These are phyloP conservation scores for Callaeas wilsoni DNA, from an alignment of 2,113 vertebrate genomes.

Conservation along the genomic window DNA sequence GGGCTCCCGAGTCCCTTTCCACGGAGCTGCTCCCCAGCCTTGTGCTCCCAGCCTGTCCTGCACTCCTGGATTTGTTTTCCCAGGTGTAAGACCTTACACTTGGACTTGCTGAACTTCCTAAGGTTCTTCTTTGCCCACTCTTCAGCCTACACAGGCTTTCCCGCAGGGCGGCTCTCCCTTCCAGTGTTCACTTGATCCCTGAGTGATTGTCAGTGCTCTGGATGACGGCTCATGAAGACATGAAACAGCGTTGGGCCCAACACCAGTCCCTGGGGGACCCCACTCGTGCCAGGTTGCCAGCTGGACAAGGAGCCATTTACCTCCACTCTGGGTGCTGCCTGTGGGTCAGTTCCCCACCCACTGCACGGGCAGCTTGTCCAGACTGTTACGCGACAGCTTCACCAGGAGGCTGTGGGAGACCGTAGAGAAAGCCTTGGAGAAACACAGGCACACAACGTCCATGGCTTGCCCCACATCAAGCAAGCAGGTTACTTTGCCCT, in stretches of 20 bases:
- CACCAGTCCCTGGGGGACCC: neutral
- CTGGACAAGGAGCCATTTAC: neutral
- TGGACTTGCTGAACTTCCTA: neutral
- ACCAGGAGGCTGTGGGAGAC: neutral
- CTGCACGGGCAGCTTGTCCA: neutral
- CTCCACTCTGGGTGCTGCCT: no score
- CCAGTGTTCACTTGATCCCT: neutral
- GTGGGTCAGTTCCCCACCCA: neutral
- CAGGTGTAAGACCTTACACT: neutral
- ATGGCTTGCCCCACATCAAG: neutral
- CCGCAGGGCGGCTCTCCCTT: neutral
- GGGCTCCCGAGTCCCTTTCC: neutral
- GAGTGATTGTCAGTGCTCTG: neutral
- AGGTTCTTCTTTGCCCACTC: neutral
- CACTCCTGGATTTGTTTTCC: neutral
- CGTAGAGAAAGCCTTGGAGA: neutral
- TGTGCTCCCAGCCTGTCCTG: neutral
- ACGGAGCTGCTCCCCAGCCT: neutral
- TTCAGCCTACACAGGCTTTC: neutral
- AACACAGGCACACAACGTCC: neutral
- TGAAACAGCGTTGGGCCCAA: neutral
- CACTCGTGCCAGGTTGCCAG: neutral
- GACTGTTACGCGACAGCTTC: neutral
- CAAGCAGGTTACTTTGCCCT: no score
- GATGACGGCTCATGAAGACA: neutral